A percentile compares a stretch with the other conserved stretches of the same genome.
Conservation (phyloP, 2,888 invertebrate genomes). For the Polietes domitor region DNA sequence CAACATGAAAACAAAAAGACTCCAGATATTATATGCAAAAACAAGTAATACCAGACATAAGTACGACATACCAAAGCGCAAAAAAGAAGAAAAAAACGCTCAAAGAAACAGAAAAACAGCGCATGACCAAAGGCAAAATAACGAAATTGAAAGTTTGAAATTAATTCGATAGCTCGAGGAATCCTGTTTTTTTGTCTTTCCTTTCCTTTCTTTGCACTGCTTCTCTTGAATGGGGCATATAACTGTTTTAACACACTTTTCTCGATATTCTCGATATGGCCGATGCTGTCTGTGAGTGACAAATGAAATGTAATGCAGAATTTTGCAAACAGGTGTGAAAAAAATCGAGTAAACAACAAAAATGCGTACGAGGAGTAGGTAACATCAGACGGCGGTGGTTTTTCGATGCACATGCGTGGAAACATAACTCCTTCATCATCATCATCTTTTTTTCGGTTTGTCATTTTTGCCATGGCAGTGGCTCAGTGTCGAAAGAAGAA, state of each 20-base stretch:
- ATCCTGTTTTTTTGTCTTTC: conserved; percentile 59
- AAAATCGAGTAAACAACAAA: conserved; percentile 58
- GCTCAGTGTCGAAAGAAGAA: conserved; percentile 56
- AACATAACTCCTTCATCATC: conserved; percentile 49
- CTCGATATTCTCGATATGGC: conserved; percentile 17
- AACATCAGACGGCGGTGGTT: conserved; percentile 39
- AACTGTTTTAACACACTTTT: conserved; percentile 32
- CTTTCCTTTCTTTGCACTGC: conserved; percentile 22
- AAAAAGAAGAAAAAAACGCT: not conserved
- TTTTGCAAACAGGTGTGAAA: conserved; percentile 65
- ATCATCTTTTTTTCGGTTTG: conserved; percentile 1
- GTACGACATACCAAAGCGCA: conserved; percentile 36
- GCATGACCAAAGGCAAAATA: conserved; percentile 59
- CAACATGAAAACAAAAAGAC: conserved; percentile 9
- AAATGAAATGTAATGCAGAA: conserved; percentile 57
- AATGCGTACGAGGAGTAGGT: not conserved
- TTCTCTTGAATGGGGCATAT: conserved; percentile 22
- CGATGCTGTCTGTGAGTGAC: conserved; percentile 42
- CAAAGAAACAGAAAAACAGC: conserved; percentile 26
- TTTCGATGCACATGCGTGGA: conserved; percentile 3
- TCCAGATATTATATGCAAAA: conserved; percentile 71
- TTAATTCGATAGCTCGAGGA: conserved; percentile 53
- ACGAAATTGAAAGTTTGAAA: conserved; percentile 70
- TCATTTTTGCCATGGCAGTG: not conserved
- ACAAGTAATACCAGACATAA: conserved; percentile 59